Evolutionary conservation across 2,888 invertebrate genomes (phyloP).

Genomic region (Gryllus longicercus): DNA sequence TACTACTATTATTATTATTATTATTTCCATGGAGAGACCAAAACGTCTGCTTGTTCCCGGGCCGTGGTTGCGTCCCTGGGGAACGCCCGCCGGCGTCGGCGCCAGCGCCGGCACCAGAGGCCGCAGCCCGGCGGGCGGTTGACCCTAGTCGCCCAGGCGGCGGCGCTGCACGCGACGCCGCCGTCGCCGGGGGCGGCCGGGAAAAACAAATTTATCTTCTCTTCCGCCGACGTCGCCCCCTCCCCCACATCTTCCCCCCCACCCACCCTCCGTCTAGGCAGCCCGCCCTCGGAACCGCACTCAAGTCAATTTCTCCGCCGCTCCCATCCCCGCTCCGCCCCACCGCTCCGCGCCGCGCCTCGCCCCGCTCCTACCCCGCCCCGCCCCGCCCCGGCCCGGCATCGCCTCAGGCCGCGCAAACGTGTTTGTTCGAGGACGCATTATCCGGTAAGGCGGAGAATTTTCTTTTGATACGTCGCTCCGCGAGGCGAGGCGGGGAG

Average conservation of each 20-base stretch:
- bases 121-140: no score
- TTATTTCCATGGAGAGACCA: no score
- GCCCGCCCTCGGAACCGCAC: slow-evolving; percentile 18
- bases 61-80: neutral
- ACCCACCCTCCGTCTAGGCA: neutral
- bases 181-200: neutral
- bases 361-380: neutral
- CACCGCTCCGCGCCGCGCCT: neutral
- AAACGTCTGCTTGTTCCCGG: neutral
- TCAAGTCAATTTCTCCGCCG: slow-evolving; percentile 22
- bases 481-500: neutral
- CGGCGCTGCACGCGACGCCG: neutral
- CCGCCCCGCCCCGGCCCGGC: slow-evolving; percentile 19
- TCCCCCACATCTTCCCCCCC: neutral
- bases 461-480: slow-evolving; percentile 10
- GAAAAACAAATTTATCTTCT: slow-evolving; percentile 24
- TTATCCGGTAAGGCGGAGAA: slow-evolving; percentile 10
- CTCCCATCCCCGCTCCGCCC: neutral
- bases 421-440: neutral
- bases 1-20: no score
- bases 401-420: neutral
- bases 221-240: slow-evolving; percentile 11
- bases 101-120: no score
- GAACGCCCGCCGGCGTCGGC: no score
- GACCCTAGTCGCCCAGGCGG: no score